These are phyloP conservation scores for Dryobates pubescens DNA, from an alignment of 2,797 vertebrate genomes.

Conservation along the genomic window DNA sequence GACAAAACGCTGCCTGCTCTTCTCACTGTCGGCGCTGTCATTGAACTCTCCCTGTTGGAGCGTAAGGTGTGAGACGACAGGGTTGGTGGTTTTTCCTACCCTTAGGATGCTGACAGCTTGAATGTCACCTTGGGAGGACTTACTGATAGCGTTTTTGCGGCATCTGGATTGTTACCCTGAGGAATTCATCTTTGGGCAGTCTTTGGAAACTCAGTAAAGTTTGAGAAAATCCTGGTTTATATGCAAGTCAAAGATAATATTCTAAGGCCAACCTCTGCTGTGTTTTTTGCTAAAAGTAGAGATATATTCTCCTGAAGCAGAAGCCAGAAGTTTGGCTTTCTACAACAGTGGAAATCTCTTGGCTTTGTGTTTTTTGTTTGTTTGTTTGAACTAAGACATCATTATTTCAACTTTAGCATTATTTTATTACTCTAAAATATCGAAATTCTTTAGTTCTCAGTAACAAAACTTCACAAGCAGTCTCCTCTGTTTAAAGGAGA, in stretches of 20 bases:
- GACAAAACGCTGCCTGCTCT: not conserved
- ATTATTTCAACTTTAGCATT: not conserved
- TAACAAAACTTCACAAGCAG: not conserved
- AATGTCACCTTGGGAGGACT: conserved; percentile 61
- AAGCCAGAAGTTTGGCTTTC: not conserved
- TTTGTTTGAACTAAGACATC: not conserved
- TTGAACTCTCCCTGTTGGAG: not conserved
- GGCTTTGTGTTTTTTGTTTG: too few species aligned
- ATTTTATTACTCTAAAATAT: not conserved
- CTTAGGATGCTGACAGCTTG: conserved; percentile 2
- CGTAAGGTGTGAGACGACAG: not conserved
- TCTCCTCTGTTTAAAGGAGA: not conserved
- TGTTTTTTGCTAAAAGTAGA: not conserved
- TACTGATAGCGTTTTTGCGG: not conserved
- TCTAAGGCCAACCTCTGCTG: not conserved
- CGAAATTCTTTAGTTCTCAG: not conserved
- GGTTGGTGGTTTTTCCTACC: not conserved
- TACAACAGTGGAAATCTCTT: not conserved
- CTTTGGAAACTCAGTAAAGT: not conserved
- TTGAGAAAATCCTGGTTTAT: not conserved
- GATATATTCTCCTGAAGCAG: not conserved
- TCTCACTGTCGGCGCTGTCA: not conserved
- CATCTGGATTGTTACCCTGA: not conserved
- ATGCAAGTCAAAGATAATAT: not conserved
- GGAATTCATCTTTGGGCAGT: not conserved